Base-by-base conservation (phyloP, 2,113 vertebrate species). In the Malurus melanocephalus region DNA sequence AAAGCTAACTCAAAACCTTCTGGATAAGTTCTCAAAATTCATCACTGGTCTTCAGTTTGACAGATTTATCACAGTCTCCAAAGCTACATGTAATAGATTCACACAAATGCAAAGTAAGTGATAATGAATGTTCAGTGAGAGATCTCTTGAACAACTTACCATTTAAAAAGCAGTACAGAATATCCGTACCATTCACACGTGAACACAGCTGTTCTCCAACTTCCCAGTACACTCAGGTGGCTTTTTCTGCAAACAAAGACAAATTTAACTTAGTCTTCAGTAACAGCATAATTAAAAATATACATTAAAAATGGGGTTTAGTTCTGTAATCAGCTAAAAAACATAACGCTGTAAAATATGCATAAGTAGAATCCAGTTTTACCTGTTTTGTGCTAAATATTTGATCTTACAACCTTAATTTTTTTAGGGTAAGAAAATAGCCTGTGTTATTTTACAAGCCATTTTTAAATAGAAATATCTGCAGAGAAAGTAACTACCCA, bases 201-300 rank as follows among this genome's bases (percentile, higher is more conserved):
- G 33, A 76, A 71, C 45, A 74, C 30, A 65, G 61, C 33, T 77
- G 80, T 19, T 92, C 65, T 60, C 42, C n/a, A 80, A 75, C 76
- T 75, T 89, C 61, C 60, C 20, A 40, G 55, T 15, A 77, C 64
- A 45, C 38, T 91, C 76, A 72, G 32, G 62, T 55, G 45, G 69
- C 40, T 82, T 75, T 74, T 46, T 32, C 94, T 96, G 87, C 83
- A 92, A 93, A 73, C 11, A 89, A 86, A 80, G 14, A 74, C 15
- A 92, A 80, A 87, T 30, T 49, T 48, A 88, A 11, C 16, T 91
- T 49, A 40, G 27, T 21, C 80, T 89, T 56, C 65, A 67, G 24
- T 52, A 89, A 53, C 0, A 65, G 7, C 67, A 45, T 43, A 74
- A 69, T 48, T 69, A 19, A 85, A 87, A 30, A 57, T 17, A 53